phyloP scores from a whole-genome alignment of 1,140 invertebrate species.

The Trichonephila inaurata region DNA sequence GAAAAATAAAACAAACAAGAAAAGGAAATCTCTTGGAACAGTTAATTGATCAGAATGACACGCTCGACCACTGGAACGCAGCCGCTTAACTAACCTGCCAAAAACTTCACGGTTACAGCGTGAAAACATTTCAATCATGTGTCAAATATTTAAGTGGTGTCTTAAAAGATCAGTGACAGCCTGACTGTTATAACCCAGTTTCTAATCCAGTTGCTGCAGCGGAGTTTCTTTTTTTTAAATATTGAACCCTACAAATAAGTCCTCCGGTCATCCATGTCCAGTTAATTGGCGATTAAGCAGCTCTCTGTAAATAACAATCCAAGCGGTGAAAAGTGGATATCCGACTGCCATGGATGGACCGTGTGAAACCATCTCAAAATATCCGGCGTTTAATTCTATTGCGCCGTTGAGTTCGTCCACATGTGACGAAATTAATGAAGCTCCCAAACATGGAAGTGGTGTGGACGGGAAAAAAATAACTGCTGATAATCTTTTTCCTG shows the following conservation, averaged over 20 bases:
- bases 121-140: background rate
- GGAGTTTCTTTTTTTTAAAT: background rate
- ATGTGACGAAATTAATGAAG: background rate
- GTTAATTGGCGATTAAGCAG: constrained; percentile 12
- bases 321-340: background rate
- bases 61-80: background rate
- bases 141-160: background rate
- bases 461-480: background rate
- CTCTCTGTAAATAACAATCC: background rate
- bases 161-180: constrained; percentile 9
- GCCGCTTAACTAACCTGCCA: background rate
- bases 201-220: background rate
- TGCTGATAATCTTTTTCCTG: background rate
- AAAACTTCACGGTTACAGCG: background rate
- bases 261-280: background rate
- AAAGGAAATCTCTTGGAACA: background rate
- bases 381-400: background rate
- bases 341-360: background rate
- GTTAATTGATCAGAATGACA: background rate
- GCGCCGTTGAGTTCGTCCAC: background rate
- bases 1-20: background rate
- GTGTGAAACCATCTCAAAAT: background rate
- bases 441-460: background rate
- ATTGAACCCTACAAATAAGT: background rate
- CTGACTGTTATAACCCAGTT: background rate